A percentile compares a stretch with the other conserved stretches of the same genome.
These are phyloP conservation scores for Saxicola maurus DNA, from an alignment of 2,797 vertebrate genomes.

Conservation along the genomic window DNA sequence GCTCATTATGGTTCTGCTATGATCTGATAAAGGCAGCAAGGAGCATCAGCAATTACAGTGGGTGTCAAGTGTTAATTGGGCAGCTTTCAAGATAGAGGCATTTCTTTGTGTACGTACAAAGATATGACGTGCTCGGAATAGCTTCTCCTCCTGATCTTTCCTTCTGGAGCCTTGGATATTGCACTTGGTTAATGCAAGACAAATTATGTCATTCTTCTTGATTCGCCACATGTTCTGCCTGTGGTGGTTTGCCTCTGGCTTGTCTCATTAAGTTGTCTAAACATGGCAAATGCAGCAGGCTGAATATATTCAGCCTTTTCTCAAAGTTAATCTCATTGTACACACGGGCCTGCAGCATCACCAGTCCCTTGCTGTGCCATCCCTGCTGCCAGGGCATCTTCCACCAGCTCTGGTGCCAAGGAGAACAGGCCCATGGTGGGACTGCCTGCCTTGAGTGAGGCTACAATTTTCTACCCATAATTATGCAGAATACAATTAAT, in stretches of 20 bases:
- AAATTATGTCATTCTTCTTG: conserved; percentile 58
- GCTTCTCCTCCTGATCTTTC: background rate
- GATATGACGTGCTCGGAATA: conserved; percentile 2
- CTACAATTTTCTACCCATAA: accelerated
- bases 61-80: conserved; percentile 63
- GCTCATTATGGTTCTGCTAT: background rate
- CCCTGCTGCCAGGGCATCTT: background rate
- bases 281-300: conserved; percentile 41
- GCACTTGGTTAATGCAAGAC: conserved; percentile 52
- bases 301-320: background rate
- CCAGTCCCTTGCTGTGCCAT: background rate
- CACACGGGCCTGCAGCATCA: background rate
- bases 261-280: conserved; percentile 63
- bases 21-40: conserved; percentile 49
- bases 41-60: conserved; percentile 39
- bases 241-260: conserved; percentile 53
- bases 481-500: background rate
- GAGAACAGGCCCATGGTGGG: background rate
- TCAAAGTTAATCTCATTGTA: background rate
- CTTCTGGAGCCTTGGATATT: background rate
- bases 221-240: conserved; percentile 47
- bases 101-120: conserved; percentile 35
- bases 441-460: background rate
- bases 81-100: conserved; percentile 42
- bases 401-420: background rate